Evolutionary conservation across 1,140 invertebrate genomes (phyloP).

Genomic region (Oncopodura yosiiana): DNA sequence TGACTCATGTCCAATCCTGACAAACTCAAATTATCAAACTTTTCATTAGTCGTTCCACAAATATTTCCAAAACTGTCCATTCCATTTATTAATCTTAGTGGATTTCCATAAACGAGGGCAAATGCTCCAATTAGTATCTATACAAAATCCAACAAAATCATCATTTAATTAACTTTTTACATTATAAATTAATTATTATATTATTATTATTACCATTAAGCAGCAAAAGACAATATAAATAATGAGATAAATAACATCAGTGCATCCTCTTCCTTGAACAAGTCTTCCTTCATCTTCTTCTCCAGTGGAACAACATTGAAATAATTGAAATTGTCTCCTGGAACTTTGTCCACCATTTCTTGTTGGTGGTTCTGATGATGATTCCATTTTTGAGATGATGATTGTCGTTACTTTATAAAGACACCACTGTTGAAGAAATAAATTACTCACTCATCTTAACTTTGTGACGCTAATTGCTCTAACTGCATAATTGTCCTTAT

Average conservation of each 20-base stretch:
- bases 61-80: constrained; percentile 95
- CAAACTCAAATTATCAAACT: constrained; percentile 56
- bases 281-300: no score
- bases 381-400: no score
- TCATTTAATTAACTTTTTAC: constrained; percentile 28
- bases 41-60: constrained; percentile 71
- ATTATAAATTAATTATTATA: constrained; percentile 31
- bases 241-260: constrained; percentile 74
- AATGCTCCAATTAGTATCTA: constrained; percentile 76
- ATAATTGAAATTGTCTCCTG: no score
- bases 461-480: no score
- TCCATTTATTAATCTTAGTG: constrained; percentile 74
- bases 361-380: no score
- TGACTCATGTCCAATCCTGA: constrained; percentile 71
- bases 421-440: no score
- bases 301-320: no score
- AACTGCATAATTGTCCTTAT: no score
- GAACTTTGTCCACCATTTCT: no score
- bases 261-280: constrained; percentile 55
- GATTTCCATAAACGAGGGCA: constrained; percentile 80
- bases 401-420: no score
- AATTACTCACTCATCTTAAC: no score
- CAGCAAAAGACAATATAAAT: constrained; percentile 76
- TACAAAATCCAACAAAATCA: constrained; percentile 35
- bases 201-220: constrained; percentile 61